These are phyloP conservation scores for Ceratina japonica DNA, from an alignment of 1,140 invertebrate genomes.

Conservation along the genomic window DNA sequence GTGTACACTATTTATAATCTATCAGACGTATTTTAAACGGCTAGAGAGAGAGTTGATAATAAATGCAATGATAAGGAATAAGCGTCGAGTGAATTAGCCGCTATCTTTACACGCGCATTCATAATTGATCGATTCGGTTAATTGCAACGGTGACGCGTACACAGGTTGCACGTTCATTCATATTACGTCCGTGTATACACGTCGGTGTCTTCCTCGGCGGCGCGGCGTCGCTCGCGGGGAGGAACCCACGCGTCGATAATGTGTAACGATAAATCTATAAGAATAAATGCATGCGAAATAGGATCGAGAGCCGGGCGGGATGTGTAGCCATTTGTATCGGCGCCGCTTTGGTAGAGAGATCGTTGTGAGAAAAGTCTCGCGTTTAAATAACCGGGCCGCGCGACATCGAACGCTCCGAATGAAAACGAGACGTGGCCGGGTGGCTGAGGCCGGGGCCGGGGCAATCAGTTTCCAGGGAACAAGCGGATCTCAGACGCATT, in stretches of 20 bases:
- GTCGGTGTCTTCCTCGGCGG: too few species aligned
- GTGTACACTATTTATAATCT: neutral
- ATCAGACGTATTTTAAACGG: neutral
- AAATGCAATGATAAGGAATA: neutral
- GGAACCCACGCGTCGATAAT: too few species aligned
- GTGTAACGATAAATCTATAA: too few species aligned
- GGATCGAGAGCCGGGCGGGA: too few species aligned
- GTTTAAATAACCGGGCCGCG: too few species aligned
- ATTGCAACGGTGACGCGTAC: neutral
- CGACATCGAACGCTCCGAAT: neutral
- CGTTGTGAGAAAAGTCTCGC: too few species aligned
- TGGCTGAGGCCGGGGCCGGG: neutral
- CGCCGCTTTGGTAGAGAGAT: too few species aligned
- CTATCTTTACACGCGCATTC: neutral
- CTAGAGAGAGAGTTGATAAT: neutral
- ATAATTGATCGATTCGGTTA: neutral
- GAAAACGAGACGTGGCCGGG: neutral
- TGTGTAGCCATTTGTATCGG: too few species aligned
- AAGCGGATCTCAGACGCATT: slow-evolving; percentile 18
- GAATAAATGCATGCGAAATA: too few species aligned
- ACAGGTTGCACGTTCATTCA: too few species aligned
- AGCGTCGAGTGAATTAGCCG: slow-evolving; percentile 11
- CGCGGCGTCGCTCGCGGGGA: too few species aligned
- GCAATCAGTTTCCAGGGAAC: neutral
- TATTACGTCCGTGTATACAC: too few species aligned